These are phyloP conservation scores for Pseudomyrmex concolor DNA, from an alignment of 1,140 invertebrate species.

Conservation along the genomic window DNA sequence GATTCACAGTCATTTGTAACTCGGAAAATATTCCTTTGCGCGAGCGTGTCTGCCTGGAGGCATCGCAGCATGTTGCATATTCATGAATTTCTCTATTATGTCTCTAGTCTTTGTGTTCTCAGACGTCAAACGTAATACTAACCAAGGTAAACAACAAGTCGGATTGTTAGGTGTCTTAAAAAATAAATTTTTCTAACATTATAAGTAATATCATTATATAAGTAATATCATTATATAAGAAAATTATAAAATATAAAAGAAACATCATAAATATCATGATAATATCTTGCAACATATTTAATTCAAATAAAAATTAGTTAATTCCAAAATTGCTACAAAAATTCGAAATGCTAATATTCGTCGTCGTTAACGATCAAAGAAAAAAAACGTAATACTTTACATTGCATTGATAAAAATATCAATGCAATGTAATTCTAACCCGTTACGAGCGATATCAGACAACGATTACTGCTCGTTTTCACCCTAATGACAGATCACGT, in stretches of 20 bases:
- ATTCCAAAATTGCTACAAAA: background rate
- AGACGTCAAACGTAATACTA: background rate
- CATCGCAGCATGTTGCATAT: slow-evolving; percentile 16
- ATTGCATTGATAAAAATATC: background rate
- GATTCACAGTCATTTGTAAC: slow-evolving; percentile 35
- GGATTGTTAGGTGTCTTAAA: background rate
- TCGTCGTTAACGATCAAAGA: background rate
- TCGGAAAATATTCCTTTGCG: slow-evolving; percentile 6
- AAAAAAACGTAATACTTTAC: background rate
- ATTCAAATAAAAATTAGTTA: background rate
- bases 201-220: background rate
- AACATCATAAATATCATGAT: background rate
- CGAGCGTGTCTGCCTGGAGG: background rate
- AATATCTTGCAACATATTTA: background rate
- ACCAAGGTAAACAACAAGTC: background rate
- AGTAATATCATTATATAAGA: background rate
- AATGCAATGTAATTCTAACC: slow-evolving; percentile 26
- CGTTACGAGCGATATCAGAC: slow-evolving; percentile 34
- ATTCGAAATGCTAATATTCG: too few relatives aligned
- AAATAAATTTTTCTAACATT: background rate
- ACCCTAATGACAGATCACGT: slow-evolving; percentile 62
- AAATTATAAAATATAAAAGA: too few relatives aligned
- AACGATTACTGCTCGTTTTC: slow-evolving; percentile 47
- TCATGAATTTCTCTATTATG: slow-evolving; percentile 50
- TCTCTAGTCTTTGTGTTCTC: slow-evolving; percentile 2